Evolutionary conservation across 2,797 vertebrate genomes (phyloP), one percentile per base, ranked within the genome.

Genomic region (Eleutherodactylus coqui): DNA sequence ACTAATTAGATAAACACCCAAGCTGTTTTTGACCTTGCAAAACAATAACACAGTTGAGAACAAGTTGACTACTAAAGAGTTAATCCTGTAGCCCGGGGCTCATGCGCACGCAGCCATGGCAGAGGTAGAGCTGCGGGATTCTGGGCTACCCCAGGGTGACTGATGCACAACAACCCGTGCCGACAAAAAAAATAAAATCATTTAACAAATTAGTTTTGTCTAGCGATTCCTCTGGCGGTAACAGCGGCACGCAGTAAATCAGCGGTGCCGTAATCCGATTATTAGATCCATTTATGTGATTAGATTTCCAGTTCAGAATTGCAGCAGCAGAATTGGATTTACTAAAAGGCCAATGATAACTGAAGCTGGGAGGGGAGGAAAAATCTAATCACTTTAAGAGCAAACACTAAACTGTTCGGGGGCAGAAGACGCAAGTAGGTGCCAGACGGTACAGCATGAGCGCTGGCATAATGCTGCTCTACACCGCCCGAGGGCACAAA

Each of bases 211-310:
- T 13, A 62, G 51, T 79, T 79, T 83, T 87, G 21, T 72, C 49
- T 4, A 10, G 38, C 2, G 21, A 49, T 32, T 78, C 49, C 81
- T 72, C 47, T 51, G 49, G 80, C 75, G 13, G 75, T 73, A 64
- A 36, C 80, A 17, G 64, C 7, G 1, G 62, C 14, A 24, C 34
- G 47, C 81, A 72, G 67, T 72, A 87, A 77, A 67, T 77, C 86
- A 83, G 38, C 32, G 75, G 60, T 55, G n/a, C 72, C 0, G 27
- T 83, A 83, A 87, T 83, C 75, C 19, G 62, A 87, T 87, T 87
- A 83, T 77, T 32, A 38, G 72, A 83, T 79, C 86, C 86, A 84
- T 87, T 83, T 83, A 60, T 75, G 16, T 64, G 67, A 87, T 87
- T 87, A 87, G 85, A 83, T 78, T 87, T 87, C 34, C 45, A 77